Base-by-base conservation (phyloP, 2,113 vertebrate species). In the Pavo muticus region DNA sequence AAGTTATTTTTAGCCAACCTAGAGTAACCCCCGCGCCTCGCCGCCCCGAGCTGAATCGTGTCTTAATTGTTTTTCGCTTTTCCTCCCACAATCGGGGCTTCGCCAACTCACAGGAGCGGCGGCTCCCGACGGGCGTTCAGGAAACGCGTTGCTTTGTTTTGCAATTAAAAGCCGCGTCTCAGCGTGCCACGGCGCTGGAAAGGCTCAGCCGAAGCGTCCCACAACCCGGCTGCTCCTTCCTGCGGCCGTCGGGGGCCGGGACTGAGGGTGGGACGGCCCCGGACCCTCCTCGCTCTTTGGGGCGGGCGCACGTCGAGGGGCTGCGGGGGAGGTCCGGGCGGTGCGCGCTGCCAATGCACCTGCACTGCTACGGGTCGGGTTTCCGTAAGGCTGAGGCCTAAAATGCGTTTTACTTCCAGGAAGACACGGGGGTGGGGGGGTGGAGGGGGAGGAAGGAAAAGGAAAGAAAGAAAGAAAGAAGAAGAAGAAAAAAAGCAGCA, bases 1-100 rank as follows among this genome's bases (percentile, higher is more conserved):
- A 95, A 92, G 87, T 94, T 94, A 95, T 93, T 94, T 97, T 97
- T 96, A 97, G 94, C 82, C 94, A 97, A 93, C 95, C 97, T 94
- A 88, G 94, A 97, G 91, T 96, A 97, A 97, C 96, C 94, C 89
- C 93, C 45, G 63, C 48, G 88, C 92, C 92, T 93, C 81, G n/a
- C 63, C 70, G 76, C 70, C 85, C 89, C 65, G 52, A 77, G 88
- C 68, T 82, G 88, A 86, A 80, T 65, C 64, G 90, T 68, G 42
- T 87, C 73, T 78, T 89, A 90, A 76, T 84, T 10, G 11, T 17
- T 19, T 16, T 32, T 24, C 27, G 27, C 52, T 54, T 54, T 54
- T 54, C 27, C 17, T 48, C 50, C 68, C 32, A 52, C 59, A 44
- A 30, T 56, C n/a, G n/a, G 59, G 69, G 57, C 65, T 94, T 48